Base-by-base conservation (phyloP, 2,888 invertebrate species). In the Archips xylosteana region DNA sequence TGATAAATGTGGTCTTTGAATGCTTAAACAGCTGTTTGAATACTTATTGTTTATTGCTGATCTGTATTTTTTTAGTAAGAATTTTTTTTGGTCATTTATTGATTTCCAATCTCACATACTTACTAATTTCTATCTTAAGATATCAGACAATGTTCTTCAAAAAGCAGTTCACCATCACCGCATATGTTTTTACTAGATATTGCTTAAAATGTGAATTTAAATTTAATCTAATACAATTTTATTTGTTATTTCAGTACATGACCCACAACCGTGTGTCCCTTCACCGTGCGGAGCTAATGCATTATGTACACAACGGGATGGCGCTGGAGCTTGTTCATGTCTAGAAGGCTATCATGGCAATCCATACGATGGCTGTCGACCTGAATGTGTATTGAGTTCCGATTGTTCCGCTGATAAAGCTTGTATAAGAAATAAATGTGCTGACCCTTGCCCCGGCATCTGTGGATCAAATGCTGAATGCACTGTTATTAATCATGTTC, bases 221-320 rank as follows among this genome's bases (percentile, higher is more conserved):
- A 9, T 54, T 9, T 2, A 54, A 15, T 23, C 54, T 15, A 23
- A 23, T 23, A 54, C 8, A 23, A 54, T 54, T 54, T 54, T 54
- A 57, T 39, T 71, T 79, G 78, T 79, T 78, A 75, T 92, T 92
- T 47, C 87, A 95, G 95, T 94, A 79, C 95, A 96, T 83, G 91
- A 95, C 57, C 87, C 95, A 5, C 96, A 96, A 81, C 97, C 97
- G 0, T 98, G 98, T 85, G 96, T 97, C 84, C 97, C 98, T 69
- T 97, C 97, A 47, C 98, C 98, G 1, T 98, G 98, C 85, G 98
- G 98, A 51, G 91, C 97, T 1, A 98, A 98, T 86, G 97, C 98
- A 2, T 92, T 97, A 84, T 97, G 97, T 89, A 96, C 95, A 81
- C 96, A 97, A 87, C 95, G 96, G 76, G 97, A 97, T 80, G 97